phyloP scores from a whole-genome alignment of 2,113 vertebrate genomes.

The Clupea harengus region DNA sequence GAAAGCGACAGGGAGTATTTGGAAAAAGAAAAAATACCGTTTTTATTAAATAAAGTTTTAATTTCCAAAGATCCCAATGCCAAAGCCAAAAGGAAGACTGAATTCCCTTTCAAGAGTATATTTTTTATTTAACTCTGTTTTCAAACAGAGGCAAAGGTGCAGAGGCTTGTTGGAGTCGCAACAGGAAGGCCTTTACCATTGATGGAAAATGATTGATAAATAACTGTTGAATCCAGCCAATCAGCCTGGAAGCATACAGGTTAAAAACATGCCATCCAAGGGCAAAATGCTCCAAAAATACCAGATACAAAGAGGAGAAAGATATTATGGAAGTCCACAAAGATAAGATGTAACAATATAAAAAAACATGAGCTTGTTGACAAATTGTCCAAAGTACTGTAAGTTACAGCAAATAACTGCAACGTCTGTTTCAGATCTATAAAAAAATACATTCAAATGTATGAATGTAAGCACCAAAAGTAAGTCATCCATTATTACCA shows the following conservation, averaged over 20 bases:
- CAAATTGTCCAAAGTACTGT: constrained; percentile 64
- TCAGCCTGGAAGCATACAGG: constrained; percentile 10
- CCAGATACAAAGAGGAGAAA: not conserved
- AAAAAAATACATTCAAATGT: constrained; percentile 59
- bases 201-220: not conserved
- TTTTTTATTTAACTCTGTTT: constrained; percentile 62
- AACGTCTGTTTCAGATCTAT: not conserved
- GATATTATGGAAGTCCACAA: not conserved
- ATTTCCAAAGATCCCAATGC: not conserved
- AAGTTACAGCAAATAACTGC: not conserved
- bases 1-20: not conserved
- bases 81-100: not conserved
- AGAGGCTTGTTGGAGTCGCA: constrained; percentile 25
- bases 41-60: not conserved
- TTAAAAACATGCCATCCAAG: not conserved
- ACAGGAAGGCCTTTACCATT: not conserved
- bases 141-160: constrained; percentile 64
- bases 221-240: not conserved
- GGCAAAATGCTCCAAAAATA: not conserved
- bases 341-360: not conserved
- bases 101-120: not conserved
- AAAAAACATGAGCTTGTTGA: not conserved
- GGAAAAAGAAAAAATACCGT: not conserved
- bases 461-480: constrained; percentile 59
- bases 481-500: constrained; percentile 47